Conservation (phyloP, 1,140 invertebrate species). For the Bombus pyrosoma region DNA sequence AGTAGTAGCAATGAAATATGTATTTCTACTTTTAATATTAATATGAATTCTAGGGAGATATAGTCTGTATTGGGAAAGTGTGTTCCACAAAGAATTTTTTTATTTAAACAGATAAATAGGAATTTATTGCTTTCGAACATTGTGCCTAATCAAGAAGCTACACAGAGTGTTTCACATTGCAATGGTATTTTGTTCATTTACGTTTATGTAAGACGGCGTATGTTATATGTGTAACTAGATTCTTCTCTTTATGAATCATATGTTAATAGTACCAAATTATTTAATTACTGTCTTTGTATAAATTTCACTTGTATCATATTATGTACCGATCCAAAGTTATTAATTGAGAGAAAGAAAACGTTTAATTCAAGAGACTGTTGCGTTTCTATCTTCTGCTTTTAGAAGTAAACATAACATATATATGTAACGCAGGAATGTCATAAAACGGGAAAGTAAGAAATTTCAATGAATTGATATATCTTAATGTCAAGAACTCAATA, state of each 20-base stretch:
- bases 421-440: conserved; percentile 5
- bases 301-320: conserved; percentile 38
- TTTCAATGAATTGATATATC: conserved; percentile 20
- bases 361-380: conserved; percentile 19
- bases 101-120: conserved; percentile 63
- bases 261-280: conserved; percentile 32
- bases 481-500: conserved; percentile 2
- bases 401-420: not conserved
- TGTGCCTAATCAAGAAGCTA: conserved; percentile 71
- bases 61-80: conserved; percentile 74
- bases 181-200: conserved; percentile 56
- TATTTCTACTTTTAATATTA: conserved; percentile 83
- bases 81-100: conserved; percentile 79
- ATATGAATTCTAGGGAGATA: conserved; percentile 72
- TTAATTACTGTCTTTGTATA: conserved; percentile 10
- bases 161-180: conserved; percentile 56
- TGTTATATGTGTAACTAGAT: conserved; percentile 37
- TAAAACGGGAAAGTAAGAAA: not conserved
- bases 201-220: conserved; percentile 36
- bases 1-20: conserved; percentile 79
- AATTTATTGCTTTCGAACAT: conserved; percentile 68
- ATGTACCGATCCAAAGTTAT: conserved; percentile 39
- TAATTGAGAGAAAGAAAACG: conserved; percentile 36
- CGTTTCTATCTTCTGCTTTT: conserved; percentile 36
- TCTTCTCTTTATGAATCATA: not conserved